Base-by-base conservation (phyloP, 2,888 invertebrate genomes). In the Neoascia interrupta region DNA sequence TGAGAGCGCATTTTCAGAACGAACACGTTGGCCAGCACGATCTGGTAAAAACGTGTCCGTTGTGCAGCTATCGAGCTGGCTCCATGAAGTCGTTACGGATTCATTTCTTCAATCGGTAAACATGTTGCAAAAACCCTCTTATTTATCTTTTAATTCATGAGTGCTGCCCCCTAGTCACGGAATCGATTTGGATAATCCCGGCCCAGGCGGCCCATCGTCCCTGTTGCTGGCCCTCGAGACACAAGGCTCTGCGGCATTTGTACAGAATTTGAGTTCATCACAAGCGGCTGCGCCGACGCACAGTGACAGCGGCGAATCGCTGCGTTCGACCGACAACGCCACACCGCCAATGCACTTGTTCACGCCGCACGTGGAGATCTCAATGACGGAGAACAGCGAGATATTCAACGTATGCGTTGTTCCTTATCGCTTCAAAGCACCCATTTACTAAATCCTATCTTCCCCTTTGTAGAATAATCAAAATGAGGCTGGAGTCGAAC, bases 1-100 rank as follows among this genome's bases (percentile, higher is more conserved):
- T 96, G 96, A 91, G 96, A 83, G 96, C 96, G 16, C 96, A 96
- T 88, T 96, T 96, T 90, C 96, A 96, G 88, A 96, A 96, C 87
- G 96, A 96, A 87, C 96, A 96, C 86, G 96, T 96, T 39, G 96
- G 96, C 21, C 96, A 96, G 84, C 95, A 96, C 85, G 96, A 96
- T 87, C 92, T 96, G 87, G 95, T 96, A 70, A 96, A 96, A 90
- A 95, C 95, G 83, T 96, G 96, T 90, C 96, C 96, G 16, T 90
- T 96, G 76, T 96, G 96, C 90, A 95, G 94, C 88, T 96, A 95
- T 88, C 92, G 95, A 81, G 96, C 96, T 58, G 94, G 94, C 31
- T 95, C 95, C 34, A 96, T 96, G 96, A 96, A 96, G 89, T 96
- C 95, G 84, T 90, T 96, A 47, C 90, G 96, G 87, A 94, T 96